Evolutionary conservation across 2,888 invertebrate genomes (phyloP).

Genomic region (Chaitophorus viminalis): DNA sequence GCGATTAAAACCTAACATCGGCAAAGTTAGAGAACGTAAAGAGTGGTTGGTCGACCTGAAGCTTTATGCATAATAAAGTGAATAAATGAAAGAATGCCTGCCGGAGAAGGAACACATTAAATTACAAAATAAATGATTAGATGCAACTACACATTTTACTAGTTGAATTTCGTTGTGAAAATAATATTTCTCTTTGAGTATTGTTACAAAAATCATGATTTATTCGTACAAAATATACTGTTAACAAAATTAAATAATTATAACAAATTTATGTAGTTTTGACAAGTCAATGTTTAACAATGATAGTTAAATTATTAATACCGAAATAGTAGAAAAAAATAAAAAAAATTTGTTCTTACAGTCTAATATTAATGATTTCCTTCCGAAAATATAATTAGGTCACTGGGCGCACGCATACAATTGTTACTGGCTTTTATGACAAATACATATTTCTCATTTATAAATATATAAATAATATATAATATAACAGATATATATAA

Average conservation of each 20-base stretch:
- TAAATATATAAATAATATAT: slow-evolving; percentile 17
- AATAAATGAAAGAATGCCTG: too few species aligned
- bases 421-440: slow-evolving; percentile 11
- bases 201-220: slow-evolving; percentile 49
- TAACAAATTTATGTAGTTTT: slow-evolving; percentile 52
- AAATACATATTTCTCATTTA: neutral
- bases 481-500: neutral
- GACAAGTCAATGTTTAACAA: slow-evolving; percentile 54
- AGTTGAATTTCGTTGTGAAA: too few species aligned
- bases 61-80: too few species aligned
- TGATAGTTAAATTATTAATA: slow-evolving; percentile 56
- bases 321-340: slow-evolving; percentile 41
- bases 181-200: neutral
- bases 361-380: slow-evolving; percentile 37
- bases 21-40: too few species aligned
- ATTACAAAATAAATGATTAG: too few species aligned
- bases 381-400: slow-evolving; percentile 16
- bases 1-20: too few species aligned
- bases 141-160: too few species aligned
- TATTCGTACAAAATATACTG: slow-evolving; percentile 57
- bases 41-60: too few species aligned
- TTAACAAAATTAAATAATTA: slow-evolving; percentile 59
- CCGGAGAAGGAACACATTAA: too few species aligned
- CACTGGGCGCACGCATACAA: neutral
- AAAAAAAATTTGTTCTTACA: slow-evolving; percentile 59